Conservation (phyloP, 2,888 invertebrate genomes). For the Pseudoips prasinana region DNA sequence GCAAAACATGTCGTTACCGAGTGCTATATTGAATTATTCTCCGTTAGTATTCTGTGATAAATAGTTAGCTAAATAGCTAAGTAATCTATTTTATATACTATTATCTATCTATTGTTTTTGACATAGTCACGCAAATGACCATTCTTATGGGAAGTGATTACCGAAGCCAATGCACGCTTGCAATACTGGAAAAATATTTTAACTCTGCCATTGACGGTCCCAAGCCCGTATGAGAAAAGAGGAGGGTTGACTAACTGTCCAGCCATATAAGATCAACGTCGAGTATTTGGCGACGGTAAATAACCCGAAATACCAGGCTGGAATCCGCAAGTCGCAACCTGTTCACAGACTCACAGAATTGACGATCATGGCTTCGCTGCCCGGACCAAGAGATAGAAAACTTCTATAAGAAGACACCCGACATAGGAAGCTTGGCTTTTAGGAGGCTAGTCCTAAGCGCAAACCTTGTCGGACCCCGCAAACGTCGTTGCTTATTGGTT, state of each 20-base stretch:
- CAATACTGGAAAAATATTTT: too few relatives aligned
- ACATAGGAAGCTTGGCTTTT: constrained; percentile 21
- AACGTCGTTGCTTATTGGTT: constrained; percentile 19
- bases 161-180: too few relatives aligned
- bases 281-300: background rate
- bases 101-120: too few relatives aligned
- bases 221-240: constrained; percentile 10
- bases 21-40: too few relatives aligned
- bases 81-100: too few relatives aligned
- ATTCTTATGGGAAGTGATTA: too few relatives aligned
- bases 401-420: constrained; percentile 20
- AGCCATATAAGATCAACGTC: constrained; percentile 3
- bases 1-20: too few relatives aligned
- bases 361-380: constrained; percentile 3
- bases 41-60: too few relatives aligned
- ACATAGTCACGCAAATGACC: too few relatives aligned
- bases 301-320: background rate
- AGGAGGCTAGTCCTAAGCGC: constrained; percentile 15
- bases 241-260: constrained; percentile 3
- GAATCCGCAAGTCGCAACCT: background rate
- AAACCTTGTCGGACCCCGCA: constrained; percentile 17
- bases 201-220: constrained; percentile 9
- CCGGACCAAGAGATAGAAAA: constrained; percentile 11
- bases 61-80: too few relatives aligned
- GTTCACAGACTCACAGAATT: background rate